Conservation (phyloP, 2,113 vertebrate genomes). For the Rhagologus leucostigma region DNA sequence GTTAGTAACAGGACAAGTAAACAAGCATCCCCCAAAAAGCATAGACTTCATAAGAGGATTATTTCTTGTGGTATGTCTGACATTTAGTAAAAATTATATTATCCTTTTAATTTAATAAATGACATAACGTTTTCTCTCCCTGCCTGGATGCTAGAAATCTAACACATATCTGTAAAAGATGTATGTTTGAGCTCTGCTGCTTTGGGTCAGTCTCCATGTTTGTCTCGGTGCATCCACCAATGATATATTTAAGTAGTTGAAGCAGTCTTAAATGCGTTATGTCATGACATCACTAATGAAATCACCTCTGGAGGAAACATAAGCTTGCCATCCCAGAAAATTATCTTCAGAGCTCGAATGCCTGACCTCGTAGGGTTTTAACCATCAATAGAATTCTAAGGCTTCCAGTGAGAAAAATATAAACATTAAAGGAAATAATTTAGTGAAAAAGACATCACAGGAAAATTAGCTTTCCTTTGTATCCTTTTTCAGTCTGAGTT, state of each 20-base stretch:
- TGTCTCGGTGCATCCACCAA: neutral
- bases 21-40: neutral
- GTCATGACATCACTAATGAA: slow-evolving; percentile 9
- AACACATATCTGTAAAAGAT: neutral
- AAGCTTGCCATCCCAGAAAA: neutral
- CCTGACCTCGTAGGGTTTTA: neutral
- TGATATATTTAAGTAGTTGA: neutral
- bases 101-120: slow-evolving; percentile 13
- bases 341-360: slow-evolving; percentile 1
- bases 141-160: neutral
- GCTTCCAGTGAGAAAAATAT: neutral
- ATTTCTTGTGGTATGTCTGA: slow-evolving; percentile 8
- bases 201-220: neutral
- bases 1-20: neutral
- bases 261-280: neutral
- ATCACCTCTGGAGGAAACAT: slow-evolving; percentile 6
- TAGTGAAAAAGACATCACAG: neutral
- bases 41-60: neutral
- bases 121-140: neutral
- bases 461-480: neutral
- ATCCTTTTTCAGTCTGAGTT: neutral
- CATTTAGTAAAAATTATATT: slow-evolving; percentile 24
- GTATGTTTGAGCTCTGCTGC: neutral
- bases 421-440: neutral
- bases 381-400: neutral